A percentile compares a stretch with the other conserved stretches of the same genome.
phyloP scores from a whole-genome alignment of 2,113 vertebrate species.

The Leucosticte australis region DNA sequence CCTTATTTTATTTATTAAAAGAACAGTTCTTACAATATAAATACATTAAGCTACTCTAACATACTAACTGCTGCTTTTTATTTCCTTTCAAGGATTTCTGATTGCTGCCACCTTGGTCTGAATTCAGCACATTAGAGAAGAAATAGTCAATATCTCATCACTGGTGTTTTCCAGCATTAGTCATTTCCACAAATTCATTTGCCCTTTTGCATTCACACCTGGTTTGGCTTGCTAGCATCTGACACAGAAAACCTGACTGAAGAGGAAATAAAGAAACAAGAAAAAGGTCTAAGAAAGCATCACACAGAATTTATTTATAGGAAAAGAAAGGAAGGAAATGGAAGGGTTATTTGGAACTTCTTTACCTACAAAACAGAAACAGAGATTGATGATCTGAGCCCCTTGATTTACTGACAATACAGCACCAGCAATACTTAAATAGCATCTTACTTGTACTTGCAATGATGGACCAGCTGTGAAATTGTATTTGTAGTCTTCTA shows the following conservation, averaged over 20 bases:
- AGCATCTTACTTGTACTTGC: not conserved
- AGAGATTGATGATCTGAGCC: not conserved
- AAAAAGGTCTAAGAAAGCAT: not conserved
- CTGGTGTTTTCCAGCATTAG: not conserved
- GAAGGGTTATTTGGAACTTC: not conserved
- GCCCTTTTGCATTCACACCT: not conserved
- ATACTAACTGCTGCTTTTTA: not conserved
- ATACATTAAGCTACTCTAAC: not conserved
- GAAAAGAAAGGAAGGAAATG: not conserved
- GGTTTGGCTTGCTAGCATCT: not conserved
- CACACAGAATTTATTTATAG: not conserved
- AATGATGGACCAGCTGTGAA: not conserved
- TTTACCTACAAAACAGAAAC: not conserved
- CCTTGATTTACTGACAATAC: not conserved
- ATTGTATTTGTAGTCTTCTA: not conserved
- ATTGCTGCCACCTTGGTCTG: not conserved
- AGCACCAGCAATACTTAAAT: not conserved
- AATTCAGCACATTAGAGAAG: not conserved
- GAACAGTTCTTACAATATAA: not conserved
- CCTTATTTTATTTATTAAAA: not conserved
- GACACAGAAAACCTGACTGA: not conserved
- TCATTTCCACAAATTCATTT: not conserved
- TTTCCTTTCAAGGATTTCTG: not conserved
- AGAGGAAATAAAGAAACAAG: not conserved
- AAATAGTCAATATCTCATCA: constrained; percentile 18